Evolutionary conservation across 2,888 invertebrate species (phyloP), one percentile per base, ranked within the genome.

Genomic region (Orchesellides sinensis): DNA sequence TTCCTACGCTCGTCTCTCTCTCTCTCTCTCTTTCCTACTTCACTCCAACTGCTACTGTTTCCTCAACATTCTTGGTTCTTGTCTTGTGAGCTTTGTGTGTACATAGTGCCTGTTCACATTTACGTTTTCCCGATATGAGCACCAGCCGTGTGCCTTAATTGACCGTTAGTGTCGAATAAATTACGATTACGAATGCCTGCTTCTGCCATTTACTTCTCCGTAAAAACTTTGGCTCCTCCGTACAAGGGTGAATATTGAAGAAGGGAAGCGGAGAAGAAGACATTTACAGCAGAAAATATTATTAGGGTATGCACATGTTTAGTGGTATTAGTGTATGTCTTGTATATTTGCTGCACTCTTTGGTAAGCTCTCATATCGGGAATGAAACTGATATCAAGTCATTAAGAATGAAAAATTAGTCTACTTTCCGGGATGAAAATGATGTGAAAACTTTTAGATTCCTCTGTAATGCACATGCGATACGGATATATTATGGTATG

Each of bases 141-240:
- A 79, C 79, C 79, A 79, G 79, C 79, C 70, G 79, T 85, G 87
- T 87, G 85, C 70, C 84, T 83, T 79, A 85, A 87, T 85, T 79
- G 84, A 78, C 83, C 84, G 84, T 87, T 87, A 87, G 87, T 86
- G 85, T 87, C 86, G 85, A 84, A 87, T 87, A 87, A 87, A 87
- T 87, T 87, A 87, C 84, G 86, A 86, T 87, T 87, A 79, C 79
- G 79, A 79, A 79, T 79, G 79, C 65, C 79, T 79, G 79, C 69
- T 79, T 61, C 63, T 70, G 63, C 79, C 79, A 72, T 79, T 79
- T 70, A 49, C 70, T 40, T 65, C 45, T 49, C 56, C 32, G 52
- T 79, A 63, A 54, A 47, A 25, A 61, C 21, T 35, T 47, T 23
- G 59, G 68, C 54, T 40, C 21, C 5, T 40, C 45, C 27, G 45